phyloP scores from a whole-genome alignment of 35 echinoderm and acorn worm species.

The Lytechinus variegatus region DNA sequence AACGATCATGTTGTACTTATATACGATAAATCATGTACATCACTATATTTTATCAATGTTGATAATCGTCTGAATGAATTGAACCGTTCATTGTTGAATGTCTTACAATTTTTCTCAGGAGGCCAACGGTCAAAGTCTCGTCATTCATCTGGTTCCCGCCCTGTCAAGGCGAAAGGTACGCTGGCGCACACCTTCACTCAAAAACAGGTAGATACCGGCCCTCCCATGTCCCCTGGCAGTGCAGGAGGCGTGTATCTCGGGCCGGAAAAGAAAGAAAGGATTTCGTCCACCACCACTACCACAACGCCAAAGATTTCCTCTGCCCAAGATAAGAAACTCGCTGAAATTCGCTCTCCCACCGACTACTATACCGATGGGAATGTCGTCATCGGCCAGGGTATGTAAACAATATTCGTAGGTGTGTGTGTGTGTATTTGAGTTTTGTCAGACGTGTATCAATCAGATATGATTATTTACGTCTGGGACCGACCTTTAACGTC shows the following conservation, averaged over 20 bases:
- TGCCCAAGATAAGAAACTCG: neutral
- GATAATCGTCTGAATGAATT: too few relatives aligned
- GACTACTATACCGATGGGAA: constrained; percentile 40
- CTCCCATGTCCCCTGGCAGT: constrained; percentile 10
- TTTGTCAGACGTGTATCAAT: too few relatives aligned
- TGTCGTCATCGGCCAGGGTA: constrained; percentile 45
- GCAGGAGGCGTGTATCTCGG: constrained; percentile 28
- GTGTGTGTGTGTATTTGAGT: too few relatives aligned
- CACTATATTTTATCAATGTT: too few relatives aligned
- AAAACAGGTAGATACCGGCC: neutral
- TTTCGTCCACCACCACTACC: neutral
- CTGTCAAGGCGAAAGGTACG: neutral
- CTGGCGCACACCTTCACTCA: constrained; percentile 26
- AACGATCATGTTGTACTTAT: too few relatives aligned
- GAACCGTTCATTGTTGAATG: neutral
- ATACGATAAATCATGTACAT: too few relatives aligned
- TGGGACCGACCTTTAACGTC: too few relatives aligned
- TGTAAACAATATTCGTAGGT: too few relatives aligned
- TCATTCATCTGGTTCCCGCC: neutral
- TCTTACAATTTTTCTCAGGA: neutral
- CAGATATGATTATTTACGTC: too few relatives aligned
- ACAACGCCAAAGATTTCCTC: neutral
- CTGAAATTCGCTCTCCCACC: constrained; percentile 27
- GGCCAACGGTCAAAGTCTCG: neutral
- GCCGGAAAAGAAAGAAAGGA: neutral